phyloP scores from a whole-genome alignment of 2,888 invertebrate genomes.

The Axea sp. region DNA sequence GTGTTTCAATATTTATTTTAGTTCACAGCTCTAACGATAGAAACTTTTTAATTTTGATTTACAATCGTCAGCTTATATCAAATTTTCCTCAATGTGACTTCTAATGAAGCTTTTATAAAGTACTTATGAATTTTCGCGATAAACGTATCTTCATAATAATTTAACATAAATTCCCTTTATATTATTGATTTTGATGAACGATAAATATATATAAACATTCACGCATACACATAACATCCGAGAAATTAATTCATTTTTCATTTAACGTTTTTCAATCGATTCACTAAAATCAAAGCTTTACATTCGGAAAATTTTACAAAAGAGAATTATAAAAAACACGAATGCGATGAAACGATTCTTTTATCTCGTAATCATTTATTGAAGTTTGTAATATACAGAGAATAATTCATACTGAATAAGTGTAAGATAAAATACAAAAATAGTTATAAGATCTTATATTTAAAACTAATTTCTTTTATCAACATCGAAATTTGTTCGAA shows the following conservation, averaged over 20 bases:
- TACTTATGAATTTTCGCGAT: constrained; percentile 4
- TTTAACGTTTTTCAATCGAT: constrained; percentile 30
- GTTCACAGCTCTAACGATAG: constrained; percentile 20
- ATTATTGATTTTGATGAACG: constrained; percentile 21
- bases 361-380: constrained; percentile 36
- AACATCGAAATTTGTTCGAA: not conserved
- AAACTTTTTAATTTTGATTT: constrained; percentile 25
- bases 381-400: constrained; percentile 21
- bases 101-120: not conserved
- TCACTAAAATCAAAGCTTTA: constrained; percentile 32
- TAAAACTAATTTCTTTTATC: constrained; percentile 22
- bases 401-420: constrained; percentile 21
- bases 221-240: constrained; percentile 16
- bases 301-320: constrained; percentile 32
- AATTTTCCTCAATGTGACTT: constrained; percentile 10
- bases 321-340: constrained; percentile 32
- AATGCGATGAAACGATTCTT: constrained; percentile 29
- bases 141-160: too few species aligned
- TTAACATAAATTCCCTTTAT: too few species aligned
- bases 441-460: constrained; percentile 26
- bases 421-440: constrained; percentile 22
- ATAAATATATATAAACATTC: constrained; percentile 7
- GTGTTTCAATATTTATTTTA: constrained; percentile 36
- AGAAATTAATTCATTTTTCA: constrained; percentile 42
- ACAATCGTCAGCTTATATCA: constrained; percentile 18